Percentiles rank a stretch among this genome's conserved stretches.
These are phyloP conservation scores for Gnathonemus longibarbis DNA, from an alignment of 2,113 vertebrate species.

Conservation along the genomic window DNA sequence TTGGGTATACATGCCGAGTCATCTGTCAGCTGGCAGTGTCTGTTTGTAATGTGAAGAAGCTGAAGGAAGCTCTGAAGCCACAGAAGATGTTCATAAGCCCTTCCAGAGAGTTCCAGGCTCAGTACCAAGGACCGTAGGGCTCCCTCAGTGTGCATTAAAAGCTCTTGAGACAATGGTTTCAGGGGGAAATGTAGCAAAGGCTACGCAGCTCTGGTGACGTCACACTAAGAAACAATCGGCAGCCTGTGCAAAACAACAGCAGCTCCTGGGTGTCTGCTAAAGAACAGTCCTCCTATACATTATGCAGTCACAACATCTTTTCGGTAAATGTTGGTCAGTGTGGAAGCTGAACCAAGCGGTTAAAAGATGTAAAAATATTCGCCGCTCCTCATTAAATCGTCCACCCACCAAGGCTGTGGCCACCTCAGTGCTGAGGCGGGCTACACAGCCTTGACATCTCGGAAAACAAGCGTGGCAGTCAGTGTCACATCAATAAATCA, in stretches of 20 bases:
- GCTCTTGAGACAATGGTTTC: background rate
- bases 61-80: background rate
- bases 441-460: background rate
- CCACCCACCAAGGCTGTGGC: constrained; percentile 15
- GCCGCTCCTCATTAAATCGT: constrained; percentile 45
- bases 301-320: background rate
- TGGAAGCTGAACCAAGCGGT: background rate
- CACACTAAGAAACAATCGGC: background rate
- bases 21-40: background rate
- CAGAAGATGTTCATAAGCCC: background rate
- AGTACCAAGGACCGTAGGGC: too few relatives aligned
- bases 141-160: background rate
- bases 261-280: background rate
- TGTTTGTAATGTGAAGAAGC: background rate
- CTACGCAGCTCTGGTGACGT: background rate
- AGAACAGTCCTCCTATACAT: background rate
- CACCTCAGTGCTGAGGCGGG: constrained; percentile 15
- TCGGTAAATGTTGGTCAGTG: background rate
- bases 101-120: background rate
- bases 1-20: background rate
- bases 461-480: background rate
- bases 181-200: background rate
- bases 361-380: constrained; percentile 49
- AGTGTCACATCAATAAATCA: constrained; percentile 10
- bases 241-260: background rate